Evolutionary conservation across 2,797 vertebrate genomes (phyloP).

Genomic region (Gallinago solitaria): DNA sequence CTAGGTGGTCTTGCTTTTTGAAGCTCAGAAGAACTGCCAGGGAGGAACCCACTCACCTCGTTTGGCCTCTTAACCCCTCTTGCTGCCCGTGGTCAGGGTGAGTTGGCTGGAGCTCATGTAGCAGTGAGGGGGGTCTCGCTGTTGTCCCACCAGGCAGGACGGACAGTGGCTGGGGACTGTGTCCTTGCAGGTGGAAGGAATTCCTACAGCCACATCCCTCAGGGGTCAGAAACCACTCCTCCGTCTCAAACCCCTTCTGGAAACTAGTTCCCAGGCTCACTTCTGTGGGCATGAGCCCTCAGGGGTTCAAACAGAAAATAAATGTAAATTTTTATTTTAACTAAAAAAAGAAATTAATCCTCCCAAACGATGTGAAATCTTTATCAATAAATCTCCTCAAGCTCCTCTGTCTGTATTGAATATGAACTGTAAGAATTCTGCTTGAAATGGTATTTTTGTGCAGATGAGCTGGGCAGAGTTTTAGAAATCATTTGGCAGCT

Average conservation of each 20-base stretch:
- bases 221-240: background rate
- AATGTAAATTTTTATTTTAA: constrained; percentile 14
- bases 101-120: background rate
- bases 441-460: constrained; percentile 41
- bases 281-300: background rate
- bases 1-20: background rate
- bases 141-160: background rate
- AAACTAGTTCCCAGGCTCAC: background rate
- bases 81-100: background rate
- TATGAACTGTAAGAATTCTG: constrained; percentile 33
- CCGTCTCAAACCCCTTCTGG: background rate
- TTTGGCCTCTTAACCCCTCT: background rate
- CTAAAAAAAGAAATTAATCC: constrained; percentile 9
- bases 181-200: background rate
- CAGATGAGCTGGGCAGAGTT: constrained; percentile 49
- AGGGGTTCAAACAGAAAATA: constrained; percentile 11
- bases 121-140: fast-evolving
- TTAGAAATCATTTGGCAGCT: constrained; percentile 44
- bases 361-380: constrained; percentile 32
- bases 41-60: background rate
- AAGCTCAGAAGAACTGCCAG: background rate
- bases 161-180: fast-evolving
- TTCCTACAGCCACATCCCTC: background rate
- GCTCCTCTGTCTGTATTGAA: constrained; percentile 40
- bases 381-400: constrained; percentile 50